Percentiles rank a stretch among this genome's conserved stretches.
These are phyloP conservation scores for Anguilla japonica DNA, from an alignment of 2,113 vertebrate species.

Conservation along the genomic window DNA sequence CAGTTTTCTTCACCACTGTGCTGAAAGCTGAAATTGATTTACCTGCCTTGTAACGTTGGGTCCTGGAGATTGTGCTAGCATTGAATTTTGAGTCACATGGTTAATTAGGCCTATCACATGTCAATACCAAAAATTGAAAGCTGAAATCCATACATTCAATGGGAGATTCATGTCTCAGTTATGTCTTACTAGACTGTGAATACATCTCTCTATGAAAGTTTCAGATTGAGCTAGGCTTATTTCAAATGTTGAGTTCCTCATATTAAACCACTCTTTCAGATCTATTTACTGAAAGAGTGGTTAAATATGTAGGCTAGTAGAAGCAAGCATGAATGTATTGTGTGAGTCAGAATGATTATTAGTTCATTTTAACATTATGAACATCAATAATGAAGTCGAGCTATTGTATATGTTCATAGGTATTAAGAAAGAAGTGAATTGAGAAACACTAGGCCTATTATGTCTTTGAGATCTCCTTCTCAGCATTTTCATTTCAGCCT, in stretches of 20 bases:
- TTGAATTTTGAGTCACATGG: neutral
- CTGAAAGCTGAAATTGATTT: neutral
- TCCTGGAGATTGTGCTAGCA: neutral
- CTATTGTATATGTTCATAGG: too few relatives aligned
- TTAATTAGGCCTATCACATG: neutral
- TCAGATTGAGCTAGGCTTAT: neutral
- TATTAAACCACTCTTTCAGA: neutral
- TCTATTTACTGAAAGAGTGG: neutral
- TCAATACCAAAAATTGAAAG: neutral
- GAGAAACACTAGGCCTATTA: too few relatives aligned
- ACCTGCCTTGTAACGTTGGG: neutral
- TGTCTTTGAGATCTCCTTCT: neutral
- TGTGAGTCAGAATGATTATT: neutral
- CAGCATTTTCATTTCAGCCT: slow-evolving; percentile 24
- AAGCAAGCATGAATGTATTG: neutral
- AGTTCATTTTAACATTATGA: neutral
- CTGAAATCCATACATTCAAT: neutral
- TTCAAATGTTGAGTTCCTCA: neutral
- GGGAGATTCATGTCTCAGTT: neutral
- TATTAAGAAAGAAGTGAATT: too few relatives aligned
- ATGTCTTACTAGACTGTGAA: neutral
- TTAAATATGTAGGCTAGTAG: neutral
- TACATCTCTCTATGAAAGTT: neutral
- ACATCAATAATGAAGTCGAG: neutral
- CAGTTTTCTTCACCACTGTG: neutral